Percentiles rank a stretch among this genome's conserved stretches.
Conservation (phyloP, 2,888 invertebrate species). For the Apocheima hispidaria region DNA sequence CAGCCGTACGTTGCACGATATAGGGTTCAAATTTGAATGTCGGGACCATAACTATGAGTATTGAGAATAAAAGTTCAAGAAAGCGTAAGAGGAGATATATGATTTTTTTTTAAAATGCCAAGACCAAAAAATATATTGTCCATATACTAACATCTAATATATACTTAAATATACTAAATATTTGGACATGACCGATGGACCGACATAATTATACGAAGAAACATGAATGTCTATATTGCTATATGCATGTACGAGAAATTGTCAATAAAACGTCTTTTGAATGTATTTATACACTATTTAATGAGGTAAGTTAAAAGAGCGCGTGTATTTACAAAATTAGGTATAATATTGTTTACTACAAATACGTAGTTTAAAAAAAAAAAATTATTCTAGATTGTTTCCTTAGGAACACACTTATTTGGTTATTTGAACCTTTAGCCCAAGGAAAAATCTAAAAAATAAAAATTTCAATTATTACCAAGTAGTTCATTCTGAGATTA, state of each 20-base stretch:
- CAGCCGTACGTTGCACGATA: too few relatives aligned
- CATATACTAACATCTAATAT: too few relatives aligned
- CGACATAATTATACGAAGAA: too few relatives aligned
- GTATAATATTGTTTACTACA: background rate
- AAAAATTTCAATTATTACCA: constrained; percentile 6
- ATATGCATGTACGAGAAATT: too few relatives aligned
- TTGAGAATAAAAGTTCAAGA: too few relatives aligned
- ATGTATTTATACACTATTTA: constrained; percentile 14
- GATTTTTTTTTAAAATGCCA: too few relatives aligned
- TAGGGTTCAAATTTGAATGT: too few relatives aligned
- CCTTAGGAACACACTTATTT: background rate
- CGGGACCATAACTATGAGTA: too few relatives aligned
- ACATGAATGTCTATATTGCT: background rate
- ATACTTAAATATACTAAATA: too few relatives aligned
- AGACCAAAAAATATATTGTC: too few relatives aligned
- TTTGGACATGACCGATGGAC: too few relatives aligned
- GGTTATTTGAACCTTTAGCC: background rate
- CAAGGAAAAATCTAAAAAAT: background rate
- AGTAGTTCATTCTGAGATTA: constrained; percentile 20
- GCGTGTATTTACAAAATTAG: background rate
- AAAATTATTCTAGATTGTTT: background rate
- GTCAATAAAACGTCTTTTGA: background rate
- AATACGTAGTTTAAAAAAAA: background rate
- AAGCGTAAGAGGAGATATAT: too few relatives aligned
- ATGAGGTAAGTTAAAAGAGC: background rate